Evolutionary conservation across 2,797 vertebrate genomes (phyloP).

Genomic region (Pseudochromis fuscus): DNA sequence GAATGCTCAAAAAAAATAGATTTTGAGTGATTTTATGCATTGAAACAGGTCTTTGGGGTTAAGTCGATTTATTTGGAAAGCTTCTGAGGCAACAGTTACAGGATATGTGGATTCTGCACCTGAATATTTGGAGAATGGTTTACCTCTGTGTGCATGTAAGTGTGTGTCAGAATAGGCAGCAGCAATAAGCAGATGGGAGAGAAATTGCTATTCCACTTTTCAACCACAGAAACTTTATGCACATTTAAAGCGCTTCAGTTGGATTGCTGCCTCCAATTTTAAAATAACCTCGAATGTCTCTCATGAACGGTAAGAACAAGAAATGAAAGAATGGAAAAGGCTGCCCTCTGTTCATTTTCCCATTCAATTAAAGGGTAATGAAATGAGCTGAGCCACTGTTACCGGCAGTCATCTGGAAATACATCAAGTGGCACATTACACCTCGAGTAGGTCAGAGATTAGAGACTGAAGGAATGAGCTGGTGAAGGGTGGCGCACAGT

Average conservation of each 20-base stretch:
- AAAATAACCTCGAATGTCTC: slow-evolving; percentile 43
- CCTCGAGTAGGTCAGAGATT: slow-evolving; percentile 50
- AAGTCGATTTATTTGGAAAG: slow-evolving; percentile 23
- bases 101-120: slow-evolving; percentile 34
- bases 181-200: slow-evolving; percentile 13
- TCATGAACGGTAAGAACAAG: slow-evolving; percentile 53
- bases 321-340: slow-evolving; percentile 56
- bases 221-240: slow-evolving; percentile 22
- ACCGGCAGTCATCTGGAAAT: slow-evolving; percentile 55
- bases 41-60: background rate
- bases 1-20: background rate
- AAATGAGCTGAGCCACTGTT: slow-evolving; percentile 74
- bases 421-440: slow-evolving; percentile 62
- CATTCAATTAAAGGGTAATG: slow-evolving; percentile 69
- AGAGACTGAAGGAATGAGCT: slow-evolving; percentile 55
- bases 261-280: slow-evolving; percentile 55
- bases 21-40: background rate
- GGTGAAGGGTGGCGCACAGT: slow-evolving; percentile 22
- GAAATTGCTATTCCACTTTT: slow-evolving; percentile 42
- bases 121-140: slow-evolving; percentile 38
- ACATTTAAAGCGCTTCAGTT: slow-evolving; percentile 51
- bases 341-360: slow-evolving; percentile 57
- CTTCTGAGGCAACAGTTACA: slow-evolving; percentile 18
- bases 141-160: background rate
- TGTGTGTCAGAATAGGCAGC: background rate